Evolutionary conservation across 2,888 invertebrate genomes (phyloP).

Genomic region (Agrotis ipsilon): DNA sequence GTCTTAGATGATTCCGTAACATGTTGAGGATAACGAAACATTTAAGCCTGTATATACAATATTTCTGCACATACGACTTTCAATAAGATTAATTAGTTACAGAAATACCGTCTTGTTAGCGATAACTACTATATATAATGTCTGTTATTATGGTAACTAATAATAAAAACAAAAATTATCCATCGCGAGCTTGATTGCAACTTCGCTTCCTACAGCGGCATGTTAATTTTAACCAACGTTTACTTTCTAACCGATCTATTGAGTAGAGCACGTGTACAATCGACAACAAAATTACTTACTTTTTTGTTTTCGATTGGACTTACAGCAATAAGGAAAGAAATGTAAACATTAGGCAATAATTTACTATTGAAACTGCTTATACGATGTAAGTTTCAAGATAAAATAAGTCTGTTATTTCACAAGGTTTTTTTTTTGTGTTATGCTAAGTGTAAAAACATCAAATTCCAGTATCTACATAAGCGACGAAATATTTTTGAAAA

Average conservation of each 20-base stretch:
- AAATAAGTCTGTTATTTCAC: no score
- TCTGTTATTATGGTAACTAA: constrained; percentile 3
- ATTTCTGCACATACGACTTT: neutral
- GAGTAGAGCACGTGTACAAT: constrained; percentile 15
- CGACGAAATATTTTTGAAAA: neutral
- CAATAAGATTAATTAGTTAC: neutral
- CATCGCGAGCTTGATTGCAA: constrained; percentile 18
- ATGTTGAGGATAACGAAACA: neutral
- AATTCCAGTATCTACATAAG: neutral
- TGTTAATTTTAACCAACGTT: constrained; percentile 43
- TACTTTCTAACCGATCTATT: constrained; percentile 45
- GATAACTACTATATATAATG: neutral
- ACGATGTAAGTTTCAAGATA: no score
- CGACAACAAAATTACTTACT: neutral
- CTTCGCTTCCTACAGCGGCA: constrained; percentile 22
- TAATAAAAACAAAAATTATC: constrained; percentile 14
- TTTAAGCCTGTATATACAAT: no score
- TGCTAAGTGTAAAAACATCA: no score
- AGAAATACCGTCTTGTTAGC: neutral
- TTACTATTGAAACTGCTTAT: no score
- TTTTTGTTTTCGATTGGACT: no score
- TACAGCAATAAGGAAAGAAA: no score
- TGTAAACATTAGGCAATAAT: no score
- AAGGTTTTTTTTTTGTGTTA: no score
- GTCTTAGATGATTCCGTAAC: no score